A percentile compares a stretch with the other conserved stretches of the same genome.
phyloP scores from a whole-genome alignment of 1,140 invertebrate species.

The Macrobrachium rosenbergii region DNA sequence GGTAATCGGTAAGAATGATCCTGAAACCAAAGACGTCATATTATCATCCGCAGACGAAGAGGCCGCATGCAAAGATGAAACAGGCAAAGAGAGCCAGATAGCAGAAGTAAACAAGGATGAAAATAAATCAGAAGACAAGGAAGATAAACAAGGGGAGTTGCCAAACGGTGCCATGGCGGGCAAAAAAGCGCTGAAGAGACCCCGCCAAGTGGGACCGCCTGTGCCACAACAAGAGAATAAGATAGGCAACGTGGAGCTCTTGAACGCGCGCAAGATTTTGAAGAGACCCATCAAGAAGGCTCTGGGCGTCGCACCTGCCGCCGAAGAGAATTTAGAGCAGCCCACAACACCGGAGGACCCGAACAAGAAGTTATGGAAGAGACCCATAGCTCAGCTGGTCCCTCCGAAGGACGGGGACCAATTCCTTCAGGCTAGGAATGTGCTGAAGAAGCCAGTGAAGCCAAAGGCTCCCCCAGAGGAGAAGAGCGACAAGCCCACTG shows the following conservation, averaged over 20 bases:
- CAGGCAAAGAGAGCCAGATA: slow-evolving; percentile 14
- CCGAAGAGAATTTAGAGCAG: slow-evolving; percentile 21
- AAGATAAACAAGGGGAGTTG: background rate
- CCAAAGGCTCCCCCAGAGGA: slow-evolving; percentile 37
- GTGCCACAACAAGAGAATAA: slow-evolving; percentile 31
- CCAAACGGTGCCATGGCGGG: slow-evolving; percentile 1
- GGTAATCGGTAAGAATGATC: background rate
- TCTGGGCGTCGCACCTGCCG: background rate
- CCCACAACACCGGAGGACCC: slow-evolving; percentile 10
- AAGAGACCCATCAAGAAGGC: slow-evolving; percentile 45
- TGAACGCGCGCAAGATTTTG: slow-evolving; percentile 56
- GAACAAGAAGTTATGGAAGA: slow-evolving; percentile 47
- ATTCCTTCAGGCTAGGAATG: slow-evolving; percentile 51
- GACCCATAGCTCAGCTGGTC: slow-evolving; percentile 36
- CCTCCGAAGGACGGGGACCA: slow-evolving; percentile 50
- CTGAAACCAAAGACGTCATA: background rate
- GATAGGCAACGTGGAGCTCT: slow-evolving; percentile 36
- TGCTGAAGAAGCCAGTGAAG: slow-evolving; percentile 53
- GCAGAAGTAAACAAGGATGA: background rate
- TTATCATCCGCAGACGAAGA: background rate
- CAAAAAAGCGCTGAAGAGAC: slow-evolving; percentile 48
- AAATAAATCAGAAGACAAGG: background rate
- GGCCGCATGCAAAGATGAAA: background rate
- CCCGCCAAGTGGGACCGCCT: slow-evolving; percentile 45
- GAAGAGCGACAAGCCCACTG: slow-evolving; percentile 40